phyloP scores from a whole-genome alignment of 2,797 vertebrate genomes.

The Manis crassicaudata region DNA sequence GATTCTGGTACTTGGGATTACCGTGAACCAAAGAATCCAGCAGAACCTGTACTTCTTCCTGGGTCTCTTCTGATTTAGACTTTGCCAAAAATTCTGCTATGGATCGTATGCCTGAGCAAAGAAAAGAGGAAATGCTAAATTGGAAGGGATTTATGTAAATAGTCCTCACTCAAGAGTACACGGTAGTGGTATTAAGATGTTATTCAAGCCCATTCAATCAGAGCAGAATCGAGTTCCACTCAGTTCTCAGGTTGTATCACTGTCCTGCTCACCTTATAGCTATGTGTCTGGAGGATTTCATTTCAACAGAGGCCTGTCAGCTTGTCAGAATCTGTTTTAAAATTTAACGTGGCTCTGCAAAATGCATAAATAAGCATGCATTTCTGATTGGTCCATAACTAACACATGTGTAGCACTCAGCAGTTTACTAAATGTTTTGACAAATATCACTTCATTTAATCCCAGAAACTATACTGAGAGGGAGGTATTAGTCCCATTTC shows the following conservation, averaged over 20 bases:
- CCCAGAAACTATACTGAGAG: neutral
- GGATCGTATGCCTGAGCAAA: slow-evolving; percentile 85
- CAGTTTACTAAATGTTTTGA: slow-evolving; percentile 31
- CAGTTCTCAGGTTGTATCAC: neutral
- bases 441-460: slow-evolving; percentile 12
- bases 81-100: slow-evolving; percentile 87
- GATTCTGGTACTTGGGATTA: slow-evolving; percentile 90
- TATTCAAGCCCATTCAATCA: neutral
- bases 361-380: neutral
- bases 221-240: neutral
- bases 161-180: neutral
- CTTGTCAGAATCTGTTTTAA: neutral
- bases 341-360: neutral
- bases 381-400: neutral
- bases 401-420: neutral
- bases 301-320: neutral
- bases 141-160: slow-evolving; percentile 12
- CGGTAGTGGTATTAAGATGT: neutral
- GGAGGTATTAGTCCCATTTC: neutral
- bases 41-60: slow-evolving; percentile 85
- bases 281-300: neutral
- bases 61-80: slow-evolving; percentile 85
- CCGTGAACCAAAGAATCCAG: slow-evolving; percentile 86
- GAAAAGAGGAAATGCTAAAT: slow-evolving; percentile 44
- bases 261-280: neutral